A percentile compares a stretch with the other conserved stretches of the same genome.
Evolutionary conservation across 2,888 invertebrate genomes (phyloP).

Genomic region (Cosmia pyralina): DNA sequence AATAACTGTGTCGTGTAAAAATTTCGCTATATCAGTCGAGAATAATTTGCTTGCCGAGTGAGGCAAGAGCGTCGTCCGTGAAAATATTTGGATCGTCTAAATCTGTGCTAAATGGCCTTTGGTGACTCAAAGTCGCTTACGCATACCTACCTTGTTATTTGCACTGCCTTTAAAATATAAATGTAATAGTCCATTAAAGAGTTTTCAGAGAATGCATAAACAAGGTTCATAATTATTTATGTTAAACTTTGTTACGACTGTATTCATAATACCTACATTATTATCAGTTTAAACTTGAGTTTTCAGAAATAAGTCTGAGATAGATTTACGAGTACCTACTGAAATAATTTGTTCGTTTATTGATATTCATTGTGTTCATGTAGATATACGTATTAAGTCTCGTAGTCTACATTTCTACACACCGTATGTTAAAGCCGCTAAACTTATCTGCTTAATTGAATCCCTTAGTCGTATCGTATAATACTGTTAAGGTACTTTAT

Average conservation of each 20-base stretch:
- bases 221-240: slow-evolving; percentile 44
- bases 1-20: slow-evolving; percentile 35
- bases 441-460: slow-evolving; percentile 54
- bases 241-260: slow-evolving; percentile 45
- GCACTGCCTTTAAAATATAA: slow-evolving; percentile 60
- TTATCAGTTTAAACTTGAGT: slow-evolving; percentile 43
- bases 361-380: slow-evolving; percentile 40
- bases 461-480: slow-evolving; percentile 39
- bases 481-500: slow-evolving; percentile 45
- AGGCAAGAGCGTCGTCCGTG: slow-evolving; percentile 84
- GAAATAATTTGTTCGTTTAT: slow-evolving; percentile 19
- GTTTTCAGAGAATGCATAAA: slow-evolving; percentile 39
- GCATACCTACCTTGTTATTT: slow-evolving; percentile 72
- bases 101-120: slow-evolving; percentile 85
- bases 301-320: slow-evolving; percentile 33
- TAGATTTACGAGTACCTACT: slow-evolving; percentile 31
- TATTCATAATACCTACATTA: slow-evolving; percentile 32
- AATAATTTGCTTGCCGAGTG: slow-evolving; percentile 69
- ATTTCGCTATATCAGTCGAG: slow-evolving; percentile 53
- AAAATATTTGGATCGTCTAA: slow-evolving; percentile 88
- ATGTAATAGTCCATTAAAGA: slow-evolving; percentile 52
- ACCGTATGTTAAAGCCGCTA: slow-evolving; percentile 13
- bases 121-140: slow-evolving; percentile 82
- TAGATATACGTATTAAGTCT: slow-evolving; percentile 4
- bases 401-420: slow-evolving; percentile 7